Percentiles rank a stretch among this genome's conserved stretches.
Conservation (phyloP, 2,888 invertebrate genomes). For the Portevinia maculata region DNA sequence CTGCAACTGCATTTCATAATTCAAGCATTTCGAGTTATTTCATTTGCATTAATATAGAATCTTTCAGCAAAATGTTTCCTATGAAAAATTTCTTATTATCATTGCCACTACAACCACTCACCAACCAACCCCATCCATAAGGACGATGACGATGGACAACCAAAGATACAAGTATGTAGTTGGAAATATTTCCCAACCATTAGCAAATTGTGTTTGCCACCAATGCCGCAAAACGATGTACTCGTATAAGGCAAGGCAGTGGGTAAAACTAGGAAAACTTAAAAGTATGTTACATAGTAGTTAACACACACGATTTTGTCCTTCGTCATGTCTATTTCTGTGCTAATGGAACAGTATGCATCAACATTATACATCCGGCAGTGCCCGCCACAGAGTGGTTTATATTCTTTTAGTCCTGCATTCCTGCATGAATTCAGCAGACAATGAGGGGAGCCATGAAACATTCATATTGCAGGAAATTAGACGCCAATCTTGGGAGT, state of each 20-base stretch:
- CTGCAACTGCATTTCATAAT: constrained; percentile 26
- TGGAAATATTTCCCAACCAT: constrained; percentile 50
- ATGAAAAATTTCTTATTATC: too few species aligned
- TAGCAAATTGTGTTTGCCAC: constrained; percentile 64
- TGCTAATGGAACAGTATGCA: constrained; percentile 31
- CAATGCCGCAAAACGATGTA: constrained; percentile 48
- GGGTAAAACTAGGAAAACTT: not conserved
- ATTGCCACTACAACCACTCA: constrained; percentile 4
- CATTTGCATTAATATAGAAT: not conserved
- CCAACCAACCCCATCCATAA: not conserved
- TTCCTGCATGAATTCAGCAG: not conserved
- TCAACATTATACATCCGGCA: constrained; percentile 26
- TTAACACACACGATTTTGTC: constrained; percentile 17
- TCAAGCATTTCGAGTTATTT: not conserved
- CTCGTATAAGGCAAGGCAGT: constrained; percentile 3
- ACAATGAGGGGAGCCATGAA: constrained; percentile 11
- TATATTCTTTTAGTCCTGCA: constrained; percentile 11
- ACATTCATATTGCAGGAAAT: constrained; percentile 56
- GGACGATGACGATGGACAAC: constrained; percentile 2
- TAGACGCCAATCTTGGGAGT: constrained; percentile 46
- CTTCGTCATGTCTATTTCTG: not conserved
- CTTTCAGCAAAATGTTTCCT: constrained; percentile 1
- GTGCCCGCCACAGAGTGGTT: constrained; percentile 6
- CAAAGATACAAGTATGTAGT: constrained; percentile 7
- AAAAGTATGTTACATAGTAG: constrained; percentile 30